Conservation (phyloP, 2,113 vertebrate genomes). For the Clinocottus analis region DNA sequence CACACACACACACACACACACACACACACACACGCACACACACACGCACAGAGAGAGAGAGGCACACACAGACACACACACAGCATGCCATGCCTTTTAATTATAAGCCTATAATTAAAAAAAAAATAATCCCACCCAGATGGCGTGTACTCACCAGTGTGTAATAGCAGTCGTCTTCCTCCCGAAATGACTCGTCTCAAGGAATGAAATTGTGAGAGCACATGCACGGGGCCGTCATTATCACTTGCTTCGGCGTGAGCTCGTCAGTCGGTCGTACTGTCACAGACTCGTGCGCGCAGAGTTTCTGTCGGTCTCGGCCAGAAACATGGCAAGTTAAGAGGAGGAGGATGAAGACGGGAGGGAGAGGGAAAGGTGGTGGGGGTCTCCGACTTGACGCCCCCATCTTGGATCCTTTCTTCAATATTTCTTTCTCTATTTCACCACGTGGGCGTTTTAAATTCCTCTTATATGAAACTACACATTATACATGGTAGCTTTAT, state of each 20-base stretch:
- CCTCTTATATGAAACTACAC: fast-evolving
- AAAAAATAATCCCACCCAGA: no score
- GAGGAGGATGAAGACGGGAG: neutral
- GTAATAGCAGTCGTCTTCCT: slow-evolving; percentile 10
- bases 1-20: slow-evolving; percentile 6
- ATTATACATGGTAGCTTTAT: fast-evolving
- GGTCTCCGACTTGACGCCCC: neutral
- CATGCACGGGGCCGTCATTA: slow-evolving; percentile 78
- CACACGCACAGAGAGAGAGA: no score
- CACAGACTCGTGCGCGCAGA: neutral
- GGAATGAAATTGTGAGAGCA: slow-evolving; percentile 80
- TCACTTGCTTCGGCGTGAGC: slow-evolving; percentile 37
- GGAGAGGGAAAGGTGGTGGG: neutral
- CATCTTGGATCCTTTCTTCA: fast-evolving
- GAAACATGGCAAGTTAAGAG: fast-evolving
- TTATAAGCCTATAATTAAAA: neutral
- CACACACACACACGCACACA: neutral
- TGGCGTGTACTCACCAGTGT: slow-evolving; percentile 61
- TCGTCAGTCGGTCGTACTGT: neutral
- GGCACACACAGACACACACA: neutral
- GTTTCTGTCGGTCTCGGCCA: neutral
- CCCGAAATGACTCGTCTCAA: slow-evolving; percentile 60
- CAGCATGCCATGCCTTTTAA: neutral
- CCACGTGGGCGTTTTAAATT: fast-evolving
- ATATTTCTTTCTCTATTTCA: fast-evolving